A percentile compares a stretch with the other conserved stretches of the same genome.
Conservation (phyloP, 2,888 invertebrate genomes). For the Orchesellides sinensis region DNA sequence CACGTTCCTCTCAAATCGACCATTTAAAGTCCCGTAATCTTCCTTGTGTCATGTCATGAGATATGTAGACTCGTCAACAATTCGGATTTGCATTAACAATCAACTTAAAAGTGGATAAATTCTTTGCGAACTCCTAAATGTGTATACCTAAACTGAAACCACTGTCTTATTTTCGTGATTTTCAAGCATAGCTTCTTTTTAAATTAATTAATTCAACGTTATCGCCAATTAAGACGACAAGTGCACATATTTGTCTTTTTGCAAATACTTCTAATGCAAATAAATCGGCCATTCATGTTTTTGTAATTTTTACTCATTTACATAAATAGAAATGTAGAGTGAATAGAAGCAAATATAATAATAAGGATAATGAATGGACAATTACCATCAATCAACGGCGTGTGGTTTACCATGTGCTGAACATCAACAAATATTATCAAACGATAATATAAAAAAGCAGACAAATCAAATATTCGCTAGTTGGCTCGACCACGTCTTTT, state of each 20-base stretch:
- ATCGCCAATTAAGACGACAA: slow-evolving; percentile 42
- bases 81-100: slow-evolving; percentile 19
- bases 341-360: slow-evolving; percentile 9
- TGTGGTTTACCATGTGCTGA: slow-evolving; percentile 19
- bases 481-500: neutral
- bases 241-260: neutral
- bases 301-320: neutral
- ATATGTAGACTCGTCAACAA: no score
- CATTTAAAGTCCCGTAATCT: slow-evolving; percentile 21
- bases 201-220: slow-evolving; percentile 42
- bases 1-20: slow-evolving; percentile 27
- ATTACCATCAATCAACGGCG: slow-evolving; percentile 47
- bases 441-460: neutral
- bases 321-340: neutral
- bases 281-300: neutral
- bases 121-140: no score
- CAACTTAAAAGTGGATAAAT: no score
- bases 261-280: neutral
- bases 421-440: slow-evolving; percentile 28
- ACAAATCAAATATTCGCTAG: neutral
- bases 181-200: no score
- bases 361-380: slow-evolving; percentile 17
- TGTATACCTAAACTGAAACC: no score
- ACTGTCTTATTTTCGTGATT: no score
- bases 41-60: no score